phyloP scores from a whole-genome alignment of 2,888 invertebrate species.

The Oasisia sp. region DNA sequence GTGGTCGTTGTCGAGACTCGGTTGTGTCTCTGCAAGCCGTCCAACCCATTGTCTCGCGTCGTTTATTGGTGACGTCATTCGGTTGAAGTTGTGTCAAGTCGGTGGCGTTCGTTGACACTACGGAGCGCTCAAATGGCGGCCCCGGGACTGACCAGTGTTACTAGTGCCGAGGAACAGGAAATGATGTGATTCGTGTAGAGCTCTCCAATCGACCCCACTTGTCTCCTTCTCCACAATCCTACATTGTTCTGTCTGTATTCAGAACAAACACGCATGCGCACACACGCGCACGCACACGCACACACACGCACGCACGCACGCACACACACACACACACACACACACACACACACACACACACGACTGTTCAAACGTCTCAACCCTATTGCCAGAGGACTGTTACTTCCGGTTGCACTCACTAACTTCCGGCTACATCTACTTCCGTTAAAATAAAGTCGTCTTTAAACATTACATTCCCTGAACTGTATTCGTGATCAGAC shows the following conservation, averaged over 20 bases:
- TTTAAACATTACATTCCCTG: not conserved
- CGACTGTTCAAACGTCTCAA: not conserved
- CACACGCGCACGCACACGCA: too few species aligned
- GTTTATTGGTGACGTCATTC: not conserved
- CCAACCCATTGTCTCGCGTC: not conserved
- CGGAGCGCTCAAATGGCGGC: not conserved
- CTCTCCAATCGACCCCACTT: not conserved
- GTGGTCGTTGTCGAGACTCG: not conserved
- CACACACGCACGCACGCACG: too few species aligned
- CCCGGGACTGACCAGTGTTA: not conserved
- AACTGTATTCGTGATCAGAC: not conserved
- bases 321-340: too few species aligned
- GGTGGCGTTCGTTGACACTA: not conserved
- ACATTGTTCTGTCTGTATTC: too few species aligned
- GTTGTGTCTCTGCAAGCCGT: not conserved
- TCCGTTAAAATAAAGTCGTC: not conserved
- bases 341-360: too few species aligned
- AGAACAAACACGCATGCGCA: too few species aligned
- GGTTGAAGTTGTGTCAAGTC: not conserved
- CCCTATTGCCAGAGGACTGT: not conserved
- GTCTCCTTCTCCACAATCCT: too few species aligned
- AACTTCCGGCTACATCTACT: not conserved
- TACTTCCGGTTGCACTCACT: not conserved
- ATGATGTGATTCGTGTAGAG: not conserved
- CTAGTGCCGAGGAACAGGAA: not conserved